Base-by-base conservation (phyloP, 2,113 vertebrate species). In the Sylvia atricapilla region DNA sequence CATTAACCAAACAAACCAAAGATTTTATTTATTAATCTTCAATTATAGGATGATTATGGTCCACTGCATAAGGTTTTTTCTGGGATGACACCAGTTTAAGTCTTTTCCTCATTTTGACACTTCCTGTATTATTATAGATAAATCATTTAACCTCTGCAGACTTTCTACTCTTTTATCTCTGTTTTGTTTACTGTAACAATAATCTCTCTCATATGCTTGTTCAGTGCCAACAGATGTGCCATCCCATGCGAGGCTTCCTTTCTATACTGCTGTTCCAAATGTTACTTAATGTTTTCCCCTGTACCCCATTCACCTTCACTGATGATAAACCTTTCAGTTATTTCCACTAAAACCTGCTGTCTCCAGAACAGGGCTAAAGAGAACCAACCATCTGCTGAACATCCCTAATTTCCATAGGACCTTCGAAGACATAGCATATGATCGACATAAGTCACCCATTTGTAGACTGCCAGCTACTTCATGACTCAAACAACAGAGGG, bases 231-330 rank as follows among this genome's bases (percentile, higher is more conserved):
- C 4, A 73, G 33, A 66, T 58, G 33, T 74, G 31, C 41, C 69
- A 76, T 33, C 11, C 18, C 56, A 63, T 1, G 21, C 46, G 50
- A 84, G 33, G 43, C 30, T 74, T 64, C n/a, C 93, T 83, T 76
- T 73, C 75, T 49, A 53, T 4, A 13, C 2, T 27, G 47, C 31
- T 70, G 22, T 50, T 87, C 10, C 55, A 83, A 82, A 56, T 30
- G 17, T 62, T 75, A 60, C 28, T 43, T 46, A 27, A 22, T 5
- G 7, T 52, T 88, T 89, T 49, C 3, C 17, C 14, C 80, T 56
- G 33, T 30, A 67, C 10, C 11, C 4, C 0, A 0, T 49, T 85
- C 23, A 72, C n/a, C 49, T 43, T 46, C 0, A 0, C 16, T 79
- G 44, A 50, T 24, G 21, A 79, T 9, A 66, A 81, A 84, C 19